Conservation (phyloP, 2,797 vertebrate species). For the Furcifer pardalis region DNA sequence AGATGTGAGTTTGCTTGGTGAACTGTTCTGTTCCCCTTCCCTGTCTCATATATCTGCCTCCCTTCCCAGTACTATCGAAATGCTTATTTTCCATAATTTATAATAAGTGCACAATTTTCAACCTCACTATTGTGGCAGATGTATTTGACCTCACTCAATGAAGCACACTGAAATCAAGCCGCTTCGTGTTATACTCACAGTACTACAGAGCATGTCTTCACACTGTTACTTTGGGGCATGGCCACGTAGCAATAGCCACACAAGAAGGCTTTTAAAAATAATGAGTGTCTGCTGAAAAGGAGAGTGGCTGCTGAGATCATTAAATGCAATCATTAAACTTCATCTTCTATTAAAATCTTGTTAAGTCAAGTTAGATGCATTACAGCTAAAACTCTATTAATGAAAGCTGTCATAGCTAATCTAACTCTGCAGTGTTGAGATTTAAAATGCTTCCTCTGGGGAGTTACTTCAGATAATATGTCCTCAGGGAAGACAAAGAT, state of each 20-base stretch:
- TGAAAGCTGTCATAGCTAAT: conserved; percentile 32
- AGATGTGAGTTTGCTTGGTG: neutral
- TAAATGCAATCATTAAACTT: conserved; percentile 40
- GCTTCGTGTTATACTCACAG: conserved; percentile 2
- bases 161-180: conserved; percentile 30
- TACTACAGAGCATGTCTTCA: conserved; percentile 8
- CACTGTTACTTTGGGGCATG: conserved; percentile 15
- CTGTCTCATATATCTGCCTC: neutral
- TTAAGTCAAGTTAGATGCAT: conserved; percentile 44
- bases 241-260: conserved; percentile 11
- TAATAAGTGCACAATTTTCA: conserved; percentile 10
- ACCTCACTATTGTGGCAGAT: conserved; percentile 8
- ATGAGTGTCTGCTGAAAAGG: conserved; percentile 38
- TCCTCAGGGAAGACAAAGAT: conserved; percentile 29
- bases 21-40: neutral
- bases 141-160: conserved; percentile 34
- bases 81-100: conserved; percentile 31
- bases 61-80: neutral
- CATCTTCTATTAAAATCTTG: conserved; percentile 39
- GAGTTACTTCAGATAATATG: conserved; percentile 36
- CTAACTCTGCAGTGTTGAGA: conserved; percentile 4
- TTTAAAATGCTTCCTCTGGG: conserved; percentile 30
- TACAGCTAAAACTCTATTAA: conserved; percentile 49
- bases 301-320: conserved; percentile 30
- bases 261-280: conserved; percentile 32